A percentile compares a stretch with the other conserved stretches of the same genome.
Evolutionary conservation across 2,113 vertebrate genomes (phyloP).

Genomic region (Ascaphus truei): DNA sequence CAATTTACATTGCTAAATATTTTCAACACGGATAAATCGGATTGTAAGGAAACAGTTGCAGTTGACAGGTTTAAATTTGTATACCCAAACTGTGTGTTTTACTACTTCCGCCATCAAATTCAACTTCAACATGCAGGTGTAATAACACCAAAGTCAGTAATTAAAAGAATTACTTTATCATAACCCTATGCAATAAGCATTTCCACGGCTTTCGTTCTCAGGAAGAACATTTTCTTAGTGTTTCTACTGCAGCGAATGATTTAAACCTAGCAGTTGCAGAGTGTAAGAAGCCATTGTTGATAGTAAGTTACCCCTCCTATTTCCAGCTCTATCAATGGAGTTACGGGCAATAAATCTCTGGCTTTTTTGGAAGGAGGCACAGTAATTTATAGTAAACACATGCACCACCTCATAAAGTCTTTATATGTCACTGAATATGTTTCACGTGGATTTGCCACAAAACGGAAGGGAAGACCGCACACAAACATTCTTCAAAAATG

Average conservation of each 20-base stretch:
- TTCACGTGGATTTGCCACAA: background rate
- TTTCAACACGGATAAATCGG: background rate
- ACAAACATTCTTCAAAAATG: background rate
- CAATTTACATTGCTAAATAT: background rate
- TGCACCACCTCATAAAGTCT: conserved; percentile 19
- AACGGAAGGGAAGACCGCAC: background rate
- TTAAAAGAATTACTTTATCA: background rate
- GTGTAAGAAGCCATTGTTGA: conserved; percentile 3
- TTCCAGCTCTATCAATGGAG: background rate
- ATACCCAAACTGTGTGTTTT: background rate
- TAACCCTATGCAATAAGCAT: background rate
- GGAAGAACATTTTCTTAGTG: background rate
- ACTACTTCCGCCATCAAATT: background rate
- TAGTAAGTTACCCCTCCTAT: background rate
- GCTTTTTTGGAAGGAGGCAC: background rate
- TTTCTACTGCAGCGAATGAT: background rate
- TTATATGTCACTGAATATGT: conserved; percentile 4
- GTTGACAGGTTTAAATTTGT: background rate
- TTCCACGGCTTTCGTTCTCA: background rate
- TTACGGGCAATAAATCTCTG: background rate
- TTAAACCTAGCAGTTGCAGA: background rate
- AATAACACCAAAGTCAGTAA: background rate
- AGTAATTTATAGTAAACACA: conserved; percentile 7
- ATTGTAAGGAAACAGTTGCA: background rate
- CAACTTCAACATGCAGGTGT: background rate